phyloP scores from a whole-genome alignment of 1,140 invertebrate species.

The Colletes latitarsis region DNA sequence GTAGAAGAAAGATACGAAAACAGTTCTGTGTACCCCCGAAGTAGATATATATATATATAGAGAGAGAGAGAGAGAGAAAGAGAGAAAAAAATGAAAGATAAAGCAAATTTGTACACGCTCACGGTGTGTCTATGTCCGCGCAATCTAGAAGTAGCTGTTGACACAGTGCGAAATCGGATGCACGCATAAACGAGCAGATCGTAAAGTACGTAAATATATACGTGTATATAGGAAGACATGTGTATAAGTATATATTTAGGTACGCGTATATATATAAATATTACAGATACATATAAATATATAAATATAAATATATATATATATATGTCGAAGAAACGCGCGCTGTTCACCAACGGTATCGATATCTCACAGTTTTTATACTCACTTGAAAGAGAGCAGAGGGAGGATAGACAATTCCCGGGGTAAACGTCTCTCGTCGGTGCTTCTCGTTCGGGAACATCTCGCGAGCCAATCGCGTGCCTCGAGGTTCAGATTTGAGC shows the following conservation, averaged over 20 bases:
- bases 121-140: constrained; percentile 28
- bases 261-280: constrained; percentile 52
- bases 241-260: constrained; percentile 46
- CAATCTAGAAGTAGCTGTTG: constrained; percentile 31
- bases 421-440: not conserved
- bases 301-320: constrained; percentile 52
- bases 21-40: constrained; percentile 10
- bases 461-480: not conserved
- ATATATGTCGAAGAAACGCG: constrained; percentile 30
- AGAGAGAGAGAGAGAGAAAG: not conserved
- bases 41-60: constrained; percentile 3
- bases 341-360: constrained; percentile 43
- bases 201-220: constrained; percentile 54
- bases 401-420: not conserved
- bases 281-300: constrained; percentile 42
- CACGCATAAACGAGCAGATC: constrained; percentile 16
- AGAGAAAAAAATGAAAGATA: not conserved
- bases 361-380: constrained; percentile 37
- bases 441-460: not conserved
- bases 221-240: constrained; percentile 54
- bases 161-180: constrained; percentile 9
- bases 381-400: not conserved
- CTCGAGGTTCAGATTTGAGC: no score
- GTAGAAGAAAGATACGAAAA: constrained; percentile 5
- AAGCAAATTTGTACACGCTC: constrained; percentile 15